Base-by-base conservation (phyloP, 2,888 invertebrate species). In the Dexiosoma caninum region DNA sequence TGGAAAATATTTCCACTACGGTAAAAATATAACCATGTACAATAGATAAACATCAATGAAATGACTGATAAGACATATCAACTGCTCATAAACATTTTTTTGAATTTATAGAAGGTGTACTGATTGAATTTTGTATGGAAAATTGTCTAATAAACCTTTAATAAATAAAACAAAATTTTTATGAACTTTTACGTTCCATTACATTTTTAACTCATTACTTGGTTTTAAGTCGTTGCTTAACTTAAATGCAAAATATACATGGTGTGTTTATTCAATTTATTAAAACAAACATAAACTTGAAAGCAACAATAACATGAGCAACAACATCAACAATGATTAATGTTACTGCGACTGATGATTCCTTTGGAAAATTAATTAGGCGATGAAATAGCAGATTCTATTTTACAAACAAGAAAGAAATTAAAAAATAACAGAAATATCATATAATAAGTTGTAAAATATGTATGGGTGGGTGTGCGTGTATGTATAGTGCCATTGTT, bases 321-420 rank as follows among this genome's bases (percentile, higher is more conserved):
- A 19, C 12, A 42, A 46, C 30, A 77, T 70, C 32, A 86, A 87
- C 85, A 85, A 86, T 85, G 86, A 60, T 86, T 86, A 87, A 87
- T 87, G 85, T 84, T 85, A 83, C 85, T 84, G 84, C 85, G 85
- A 86, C 86, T 85, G 85, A 85, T 86, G 87, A 87, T 86, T 86
- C 27, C 21, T 57, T 86, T 83, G 85, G 19, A 86, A 87, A 87
- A 87, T 87, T 87, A 87, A 87, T 87, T 87, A 86, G 85, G 84
- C 86, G 84, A 86, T 86, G 86, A 86, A 85, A 85, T 84, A 85
- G 85, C 85, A 32, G 49, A 59, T 70, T 49, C 37, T 51, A 14
- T 66, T 51, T 7, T 37, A 19, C 23, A 44, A 44, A 44, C 14
- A 14, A 40, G 35, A 57, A 32, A 35, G 12, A 16, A 19, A 37